Evolutionary conservation across 2,888 invertebrate species (phyloP).

Genomic region (Molanna angustata): DNA sequence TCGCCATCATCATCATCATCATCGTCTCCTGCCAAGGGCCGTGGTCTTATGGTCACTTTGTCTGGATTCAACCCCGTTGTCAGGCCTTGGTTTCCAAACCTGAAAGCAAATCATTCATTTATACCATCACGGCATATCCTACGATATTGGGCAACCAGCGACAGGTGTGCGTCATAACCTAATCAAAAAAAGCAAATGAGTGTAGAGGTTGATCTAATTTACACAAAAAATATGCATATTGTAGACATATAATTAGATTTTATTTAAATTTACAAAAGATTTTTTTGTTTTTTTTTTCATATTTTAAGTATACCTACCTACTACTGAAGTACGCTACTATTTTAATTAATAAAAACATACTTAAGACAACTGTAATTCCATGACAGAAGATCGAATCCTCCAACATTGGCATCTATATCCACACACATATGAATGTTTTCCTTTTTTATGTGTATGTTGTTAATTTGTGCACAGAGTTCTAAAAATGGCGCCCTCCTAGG

Average conservation of each 20-base stretch:
- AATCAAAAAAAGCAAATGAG: too few relatives aligned
- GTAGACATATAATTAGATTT: too few relatives aligned
- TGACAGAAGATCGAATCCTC: conserved; percentile 57
- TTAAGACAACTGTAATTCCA: conserved; percentile 55
- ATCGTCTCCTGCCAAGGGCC: conserved; percentile 41
- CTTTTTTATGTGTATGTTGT: conserved; percentile 75
- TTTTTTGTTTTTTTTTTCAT: too few relatives aligned
- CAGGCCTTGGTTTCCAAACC: conserved; percentile 47
- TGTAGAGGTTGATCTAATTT: too few relatives aligned
- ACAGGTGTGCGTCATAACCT: too few relatives aligned
- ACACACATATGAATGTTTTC: conserved; percentile 78
- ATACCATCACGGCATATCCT: too few relatives aligned
- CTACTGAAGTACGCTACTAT: too few relatives aligned
- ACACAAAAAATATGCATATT: too few relatives aligned
- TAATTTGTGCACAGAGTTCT: conserved; percentile 71
- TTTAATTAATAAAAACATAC: conserved; percentile 39
- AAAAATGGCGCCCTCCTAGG: conserved; percentile 69
- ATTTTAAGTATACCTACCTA: too few relatives aligned
- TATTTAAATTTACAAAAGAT: neutral
- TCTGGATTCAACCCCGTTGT: conserved; percentile 50
- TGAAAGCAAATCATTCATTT: too few relatives aligned
- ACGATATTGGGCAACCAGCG: too few relatives aligned
- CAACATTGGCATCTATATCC: conserved; percentile 67
- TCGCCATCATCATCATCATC: conserved; percentile 34
- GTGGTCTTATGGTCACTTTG: conserved; percentile 40